Conservation (phyloP, 2,888 invertebrate species). For the Drosophila lutescens region DNA sequence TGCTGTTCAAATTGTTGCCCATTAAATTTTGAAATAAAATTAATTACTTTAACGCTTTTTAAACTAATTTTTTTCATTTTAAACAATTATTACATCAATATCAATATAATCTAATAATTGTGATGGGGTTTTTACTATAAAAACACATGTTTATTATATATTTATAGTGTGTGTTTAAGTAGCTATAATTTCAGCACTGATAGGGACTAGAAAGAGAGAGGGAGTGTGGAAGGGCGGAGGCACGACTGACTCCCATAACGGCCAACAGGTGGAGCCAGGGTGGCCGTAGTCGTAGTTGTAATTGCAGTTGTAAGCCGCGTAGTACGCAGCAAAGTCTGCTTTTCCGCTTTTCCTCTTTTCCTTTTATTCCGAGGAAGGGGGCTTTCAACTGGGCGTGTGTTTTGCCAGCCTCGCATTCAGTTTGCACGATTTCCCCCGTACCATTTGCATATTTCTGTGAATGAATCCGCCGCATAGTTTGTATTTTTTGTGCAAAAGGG, state of each 20-base stretch:
- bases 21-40: too few species aligned
- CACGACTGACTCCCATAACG: background rate
- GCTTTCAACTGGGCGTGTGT: background rate
- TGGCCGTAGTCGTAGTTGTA: slow-evolving; percentile 55
- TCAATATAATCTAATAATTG: too few species aligned
- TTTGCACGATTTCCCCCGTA: background rate
- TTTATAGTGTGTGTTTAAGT: background rate
- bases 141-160: too few species aligned
- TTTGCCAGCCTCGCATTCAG: slow-evolving; percentile 26
- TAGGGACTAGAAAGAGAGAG: background rate
- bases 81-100: too few species aligned
- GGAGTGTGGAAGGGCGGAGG: background rate
- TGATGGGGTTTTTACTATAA: too few species aligned
- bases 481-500: slow-evolving; percentile 19
- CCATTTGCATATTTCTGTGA: slow-evolving; percentile 45
- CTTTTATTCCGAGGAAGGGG: background rate
- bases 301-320: slow-evolving; percentile 69
- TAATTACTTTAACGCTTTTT: too few species aligned
- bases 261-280: slow-evolving; percentile 52
- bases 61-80: too few species aligned
- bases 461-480: slow-evolving; percentile 52
- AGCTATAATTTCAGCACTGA: slow-evolving; percentile 4
- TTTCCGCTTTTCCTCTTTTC: background rate
- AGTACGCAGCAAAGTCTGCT: slow-evolving; percentile 51
- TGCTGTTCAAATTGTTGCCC: too few species aligned